These are phyloP conservation scores for Marronus borbonicus DNA, from an alignment of 2,888 invertebrate genomes.

Conservation along the genomic window DNA sequence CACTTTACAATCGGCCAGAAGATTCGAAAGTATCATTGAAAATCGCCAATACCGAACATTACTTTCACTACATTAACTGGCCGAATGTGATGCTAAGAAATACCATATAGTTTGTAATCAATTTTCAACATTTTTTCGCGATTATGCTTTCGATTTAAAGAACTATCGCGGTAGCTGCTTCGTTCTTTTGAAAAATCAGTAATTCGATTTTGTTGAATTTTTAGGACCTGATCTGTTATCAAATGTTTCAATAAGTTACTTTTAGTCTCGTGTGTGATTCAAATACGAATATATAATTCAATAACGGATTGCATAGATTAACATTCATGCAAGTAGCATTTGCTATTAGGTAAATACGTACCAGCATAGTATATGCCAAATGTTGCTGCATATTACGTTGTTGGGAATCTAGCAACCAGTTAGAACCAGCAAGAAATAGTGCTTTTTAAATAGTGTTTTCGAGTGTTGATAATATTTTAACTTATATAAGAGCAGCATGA, in stretches of 20 bases:
- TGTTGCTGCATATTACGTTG: no score
- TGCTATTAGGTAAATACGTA: background rate
- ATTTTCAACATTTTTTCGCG: constrained; percentile 42
- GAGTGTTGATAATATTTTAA: no score
- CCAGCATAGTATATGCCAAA: background rate
- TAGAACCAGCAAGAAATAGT: no score
- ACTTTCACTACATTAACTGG: constrained; percentile 35
- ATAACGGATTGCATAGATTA: background rate
- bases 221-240: background rate
- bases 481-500: no score
- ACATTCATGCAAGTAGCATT: constrained; percentile 4
- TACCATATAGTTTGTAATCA: constrained; percentile 33
- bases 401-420: no score
- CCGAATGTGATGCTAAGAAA: constrained; percentile 27
- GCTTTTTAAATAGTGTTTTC: no score
- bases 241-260: no score
- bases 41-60: constrained; percentile 23
- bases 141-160: constrained; percentile 32
- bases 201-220: background rate
- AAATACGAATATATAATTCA: background rate
- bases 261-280: no score
- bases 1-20: constrained; percentile 67
- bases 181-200: background rate
- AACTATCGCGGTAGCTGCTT: background rate
- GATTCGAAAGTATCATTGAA: constrained; percentile 43